These are phyloP conservation scores for Lepus oiostolus DNA, from an alignment of 2,797 vertebrate species.

Conservation along the genomic window DNA sequence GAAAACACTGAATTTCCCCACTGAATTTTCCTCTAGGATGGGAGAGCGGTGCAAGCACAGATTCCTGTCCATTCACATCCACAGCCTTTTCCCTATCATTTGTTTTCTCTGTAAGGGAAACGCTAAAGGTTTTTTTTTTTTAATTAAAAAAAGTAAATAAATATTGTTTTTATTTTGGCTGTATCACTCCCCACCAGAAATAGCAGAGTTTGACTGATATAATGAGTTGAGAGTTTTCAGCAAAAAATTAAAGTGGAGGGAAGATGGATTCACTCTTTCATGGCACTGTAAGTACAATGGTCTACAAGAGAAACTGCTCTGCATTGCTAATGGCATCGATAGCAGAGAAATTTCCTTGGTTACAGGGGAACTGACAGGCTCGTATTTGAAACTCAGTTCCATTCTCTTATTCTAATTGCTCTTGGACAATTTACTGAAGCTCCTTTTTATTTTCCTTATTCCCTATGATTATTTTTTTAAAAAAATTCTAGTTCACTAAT, in stretches of 20 bases:
- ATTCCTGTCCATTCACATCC: not conserved
- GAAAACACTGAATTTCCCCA: not conserved
- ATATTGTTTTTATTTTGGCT: not conserved
- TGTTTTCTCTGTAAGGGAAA: not conserved
- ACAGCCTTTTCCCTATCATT: not conserved
- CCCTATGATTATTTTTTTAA: not conserved
- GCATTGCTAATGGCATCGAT: not conserved
- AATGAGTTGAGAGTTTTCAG: not conserved
- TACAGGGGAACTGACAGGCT: not conserved
- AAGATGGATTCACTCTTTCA: not conserved
- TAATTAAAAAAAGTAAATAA: not conserved
- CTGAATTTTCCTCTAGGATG: not conserved
- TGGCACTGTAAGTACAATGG: not conserved
- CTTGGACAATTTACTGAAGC: not conserved
- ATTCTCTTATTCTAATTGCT: not conserved
- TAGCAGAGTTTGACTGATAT: constrained; percentile 17
- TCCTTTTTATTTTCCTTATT: constrained; percentile 16
- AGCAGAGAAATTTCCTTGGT: not conserved
- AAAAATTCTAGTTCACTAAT: not conserved
- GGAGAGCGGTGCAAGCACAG: not conserved
- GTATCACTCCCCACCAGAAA: not conserved
- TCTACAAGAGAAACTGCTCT: not conserved
- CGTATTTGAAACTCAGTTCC: not conserved
- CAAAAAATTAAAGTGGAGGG: not conserved
- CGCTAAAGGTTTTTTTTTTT: not conserved